Evolutionary conservation across 2,888 invertebrate genomes (phyloP).

Genomic region (Acanthosepion esculentum): DNA sequence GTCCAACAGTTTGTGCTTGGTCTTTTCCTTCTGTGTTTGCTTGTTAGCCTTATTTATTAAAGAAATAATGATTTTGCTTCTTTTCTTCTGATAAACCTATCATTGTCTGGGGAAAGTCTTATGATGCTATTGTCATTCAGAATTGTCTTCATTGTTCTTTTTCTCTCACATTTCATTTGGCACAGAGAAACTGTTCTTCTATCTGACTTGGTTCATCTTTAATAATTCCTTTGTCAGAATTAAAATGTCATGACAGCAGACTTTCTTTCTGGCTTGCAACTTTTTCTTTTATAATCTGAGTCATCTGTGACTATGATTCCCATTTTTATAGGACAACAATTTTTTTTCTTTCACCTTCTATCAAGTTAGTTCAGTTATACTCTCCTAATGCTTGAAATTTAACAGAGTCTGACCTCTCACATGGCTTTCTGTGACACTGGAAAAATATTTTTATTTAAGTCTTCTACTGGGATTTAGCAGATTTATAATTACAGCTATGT

Average conservation of each 20-base stretch:
- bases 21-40: no score
- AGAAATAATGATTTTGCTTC: background rate
- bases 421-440: no score
- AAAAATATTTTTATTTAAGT: no score
- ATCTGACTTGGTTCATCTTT: constrained; percentile 1
- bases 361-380: no score
- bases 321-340: background rate
- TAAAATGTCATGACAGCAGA: background rate
- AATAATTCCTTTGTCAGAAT: constrained; percentile 4
- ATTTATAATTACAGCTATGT: no score
- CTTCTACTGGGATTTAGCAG: no score
- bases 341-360: no score
- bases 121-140: background rate
- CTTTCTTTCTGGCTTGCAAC: background rate
- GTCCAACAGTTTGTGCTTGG: no score
- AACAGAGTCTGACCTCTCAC: no score
- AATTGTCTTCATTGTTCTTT: background rate
- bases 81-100: background rate
- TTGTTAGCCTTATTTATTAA: background rate
- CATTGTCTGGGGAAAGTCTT: constrained; percentile 33
- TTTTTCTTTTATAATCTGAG: background rate
- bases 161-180: background rate
- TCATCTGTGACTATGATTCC: background rate
- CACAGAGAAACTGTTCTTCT: background rate
- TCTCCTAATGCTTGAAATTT: no score